phyloP scores from a whole-genome alignment of 2,113 vertebrate species.

The Rousettus leschenaultii region DNA sequence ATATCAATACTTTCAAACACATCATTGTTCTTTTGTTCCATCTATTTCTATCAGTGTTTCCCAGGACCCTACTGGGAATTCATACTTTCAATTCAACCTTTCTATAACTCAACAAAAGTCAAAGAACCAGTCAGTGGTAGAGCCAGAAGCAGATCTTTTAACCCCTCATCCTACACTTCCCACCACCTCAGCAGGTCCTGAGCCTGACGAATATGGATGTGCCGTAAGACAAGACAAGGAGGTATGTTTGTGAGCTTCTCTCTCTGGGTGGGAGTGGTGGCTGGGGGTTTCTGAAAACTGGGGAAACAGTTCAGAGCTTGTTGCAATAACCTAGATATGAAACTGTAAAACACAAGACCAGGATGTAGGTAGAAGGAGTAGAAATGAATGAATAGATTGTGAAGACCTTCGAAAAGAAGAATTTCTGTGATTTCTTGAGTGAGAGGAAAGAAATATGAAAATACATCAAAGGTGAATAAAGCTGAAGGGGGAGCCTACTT shows the following conservation, averaged over 20 bases:
- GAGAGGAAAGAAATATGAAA: background rate
- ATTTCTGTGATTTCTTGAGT: background rate
- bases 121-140: background rate
- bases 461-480: background rate
- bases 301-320: background rate
- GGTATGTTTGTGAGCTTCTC: background rate
- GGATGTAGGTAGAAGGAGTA: background rate
- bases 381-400: background rate
- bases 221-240: background rate
- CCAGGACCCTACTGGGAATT: background rate
- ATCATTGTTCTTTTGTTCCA: background rate
- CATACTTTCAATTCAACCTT: background rate
- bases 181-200: background rate
- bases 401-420: background rate
- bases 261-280: background rate
- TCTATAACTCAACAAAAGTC: background rate
- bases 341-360: background rate
- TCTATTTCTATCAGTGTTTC: background rate
- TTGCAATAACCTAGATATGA: background rate
- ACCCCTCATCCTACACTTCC: accelerated
- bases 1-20: background rate
- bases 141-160: background rate
- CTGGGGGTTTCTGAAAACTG: background rate
- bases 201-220: background rate
- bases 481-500: background rate